Conservation (phyloP, 2,888 invertebrate species). For the Cryptocheilus praepositus region DNA sequence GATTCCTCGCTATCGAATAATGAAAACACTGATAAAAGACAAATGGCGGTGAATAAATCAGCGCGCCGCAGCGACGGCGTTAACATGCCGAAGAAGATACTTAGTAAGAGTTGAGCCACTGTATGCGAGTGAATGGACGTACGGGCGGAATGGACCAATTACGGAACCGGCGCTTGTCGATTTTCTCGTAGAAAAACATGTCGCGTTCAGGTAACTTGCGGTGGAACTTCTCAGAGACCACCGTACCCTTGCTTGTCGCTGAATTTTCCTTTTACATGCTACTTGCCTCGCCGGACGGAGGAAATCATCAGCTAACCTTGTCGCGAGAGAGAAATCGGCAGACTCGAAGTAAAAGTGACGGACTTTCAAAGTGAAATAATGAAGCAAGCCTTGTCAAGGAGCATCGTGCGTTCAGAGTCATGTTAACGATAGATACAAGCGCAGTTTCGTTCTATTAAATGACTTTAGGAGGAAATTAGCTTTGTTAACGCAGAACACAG, state of each 20-base stretch:
- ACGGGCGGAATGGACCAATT: too few relatives aligned
- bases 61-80: background rate
- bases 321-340: slow-evolving; percentile 23
- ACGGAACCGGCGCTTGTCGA: too few relatives aligned
- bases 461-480: slow-evolving; percentile 48
- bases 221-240: too few relatives aligned
- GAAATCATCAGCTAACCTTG: too few relatives aligned
- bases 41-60: slow-evolving; percentile 1
- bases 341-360: slow-evolving; percentile 16
- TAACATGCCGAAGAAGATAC: background rate
- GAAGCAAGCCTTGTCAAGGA: slow-evolving; percentile 16
- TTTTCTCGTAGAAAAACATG: too few relatives aligned
- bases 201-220: too few relatives aligned
- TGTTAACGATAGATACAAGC: slow-evolving; percentile 3
- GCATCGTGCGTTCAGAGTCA: slow-evolving; percentile 3
- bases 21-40: slow-evolving; percentile 10
- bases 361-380: slow-evolving; percentile 29
- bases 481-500: slow-evolving; percentile 44
- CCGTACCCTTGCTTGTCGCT: too few relatives aligned
- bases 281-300: too few relatives aligned
- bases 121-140: too few relatives aligned
- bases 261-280: too few relatives aligned
- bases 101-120: too few relatives aligned
- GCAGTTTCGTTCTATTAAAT: slow-evolving; percentile 42
- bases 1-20: slow-evolving; percentile 4